Base-by-base conservation (phyloP, 2,797 vertebrate species). In the Telmatherina bonti region DNA sequence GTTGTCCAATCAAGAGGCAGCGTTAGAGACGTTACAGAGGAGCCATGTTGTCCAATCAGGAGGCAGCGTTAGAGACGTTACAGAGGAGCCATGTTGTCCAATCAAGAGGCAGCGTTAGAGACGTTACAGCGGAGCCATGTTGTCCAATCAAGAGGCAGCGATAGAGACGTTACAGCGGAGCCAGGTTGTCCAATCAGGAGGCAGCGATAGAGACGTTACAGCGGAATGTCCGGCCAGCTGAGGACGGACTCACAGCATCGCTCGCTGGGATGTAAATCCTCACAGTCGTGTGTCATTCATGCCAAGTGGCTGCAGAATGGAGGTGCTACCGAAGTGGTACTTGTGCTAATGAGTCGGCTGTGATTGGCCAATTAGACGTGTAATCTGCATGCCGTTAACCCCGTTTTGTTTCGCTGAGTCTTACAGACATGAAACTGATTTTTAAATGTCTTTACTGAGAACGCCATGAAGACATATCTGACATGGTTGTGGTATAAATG, bases 291-390 rank as follows among this genome's bases (percentile, higher is more conserved):
- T 65, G 45, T 72, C 53, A 84, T 80, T 88, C 73, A 45, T 79
- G n/a, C n/a, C 43, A 78, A 87, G 76, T 74, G 70, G 61, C 47
- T 72, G 5, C 62, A 66, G 53, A 81, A 81, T 74, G 47, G 71
- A 78, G 66, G 71, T 70, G 79, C 77, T 82, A 78, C 71, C 69
- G 56, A 73, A 86, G 80, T 74, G 62, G 74, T 64, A 72, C 82
- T 85, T 7, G 22, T 71, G 45, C 38, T 85, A 74, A 83, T 85
- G 78, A 86, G 57, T 81, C 72, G 65, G 59, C 24, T 4, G 35
- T 65, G 49, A 75, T 79, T 68, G 56, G 20, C 64, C 76, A 72
- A 74, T 85, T 85, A 75, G 62, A 68, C 54, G 33, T 71, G 38
- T 62, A 70, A 70, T 70, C 43, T 47, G 49, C 47, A 69, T 56